phyloP scores from a whole-genome alignment of 2,797 vertebrate genomes.

The Sternarchorhynchus goeldii region DNA sequence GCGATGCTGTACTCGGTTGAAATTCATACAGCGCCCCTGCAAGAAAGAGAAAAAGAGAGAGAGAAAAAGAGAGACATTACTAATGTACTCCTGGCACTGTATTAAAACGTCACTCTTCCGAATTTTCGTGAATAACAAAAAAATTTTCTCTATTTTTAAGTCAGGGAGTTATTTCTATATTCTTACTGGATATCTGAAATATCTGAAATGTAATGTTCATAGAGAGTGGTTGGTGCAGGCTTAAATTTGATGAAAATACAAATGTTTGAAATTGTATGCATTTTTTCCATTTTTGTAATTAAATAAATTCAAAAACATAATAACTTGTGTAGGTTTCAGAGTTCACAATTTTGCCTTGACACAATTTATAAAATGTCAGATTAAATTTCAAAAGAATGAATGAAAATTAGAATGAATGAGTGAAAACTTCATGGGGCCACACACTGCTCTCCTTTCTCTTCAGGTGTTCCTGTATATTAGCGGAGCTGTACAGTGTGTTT shows the following conservation, averaged over 20 bases:
- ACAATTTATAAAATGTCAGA: not conserved
- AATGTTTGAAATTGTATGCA: too few species aligned
- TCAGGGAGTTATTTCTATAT: too few species aligned
- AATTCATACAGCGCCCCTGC: constrained; percentile 95
- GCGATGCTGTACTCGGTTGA: constrained; percentile 82
- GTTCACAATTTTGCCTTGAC: not conserved
- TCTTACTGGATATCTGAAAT: too few species aligned
- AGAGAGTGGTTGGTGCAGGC: too few species aligned
- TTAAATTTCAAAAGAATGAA: not conserved
- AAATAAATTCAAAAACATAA: not conserved
- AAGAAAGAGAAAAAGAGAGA: constrained; percentile 45
- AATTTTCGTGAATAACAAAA: too few species aligned
- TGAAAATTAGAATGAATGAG: not conserved
- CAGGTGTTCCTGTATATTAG: not conserved
- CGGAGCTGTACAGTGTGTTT: not conserved
- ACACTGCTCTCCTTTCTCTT: not conserved
- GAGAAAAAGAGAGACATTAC: not conserved
- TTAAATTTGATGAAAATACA: too few species aligned
- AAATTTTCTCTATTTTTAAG: too few species aligned
- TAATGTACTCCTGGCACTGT: too few species aligned
- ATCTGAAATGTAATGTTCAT: too few species aligned
- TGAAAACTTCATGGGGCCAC: not conserved
- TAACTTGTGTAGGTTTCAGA: constrained; percentile 1
- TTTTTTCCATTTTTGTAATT: not conserved
- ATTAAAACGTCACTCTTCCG: not conserved